These are phyloP conservation scores for Mus minutoides DNA, from an alignment of 2,797 vertebrate species.

Conservation along the genomic window DNA sequence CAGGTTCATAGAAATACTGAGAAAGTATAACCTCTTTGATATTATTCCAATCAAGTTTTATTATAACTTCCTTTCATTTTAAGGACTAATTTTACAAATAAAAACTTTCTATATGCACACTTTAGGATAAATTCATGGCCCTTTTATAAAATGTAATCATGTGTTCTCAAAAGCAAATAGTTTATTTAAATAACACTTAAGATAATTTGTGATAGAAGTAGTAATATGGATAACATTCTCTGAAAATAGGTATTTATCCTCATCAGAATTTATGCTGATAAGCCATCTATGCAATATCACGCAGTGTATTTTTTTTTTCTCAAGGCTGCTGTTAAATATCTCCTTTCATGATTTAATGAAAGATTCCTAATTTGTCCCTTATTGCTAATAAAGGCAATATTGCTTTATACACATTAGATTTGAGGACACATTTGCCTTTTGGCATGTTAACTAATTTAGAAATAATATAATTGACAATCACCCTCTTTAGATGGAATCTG, in stretches of 20 bases:
- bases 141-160: constrained; percentile 21
- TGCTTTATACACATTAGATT: constrained; percentile 12
- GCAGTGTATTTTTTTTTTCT: not conserved
- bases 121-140: not conserved
- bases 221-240: not conserved
- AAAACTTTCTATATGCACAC: not conserved
- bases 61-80: not conserved
- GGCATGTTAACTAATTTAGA: constrained; percentile 52
- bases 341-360: constrained; percentile 51
- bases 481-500: not conserved
- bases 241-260: not conserved
- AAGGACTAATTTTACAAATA: constrained; percentile 29
- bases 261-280: not conserved
- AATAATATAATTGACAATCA: not conserved
- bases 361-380: not conserved
- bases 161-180: constrained; percentile 5
- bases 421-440: not conserved
- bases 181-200: constrained; percentile 13
- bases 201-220: constrained; percentile 7
- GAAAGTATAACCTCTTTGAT: not conserved
- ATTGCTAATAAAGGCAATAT: constrained; percentile 26
- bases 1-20: not conserved
- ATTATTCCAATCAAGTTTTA: not conserved
- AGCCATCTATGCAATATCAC: not conserved
- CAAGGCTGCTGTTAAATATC: constrained; percentile 12